Percentiles rank a stretch among this genome's conserved stretches.
Conservation (phyloP, 2,888 invertebrate genomes). For the Rhopalosiphum nymphaeae region DNA sequence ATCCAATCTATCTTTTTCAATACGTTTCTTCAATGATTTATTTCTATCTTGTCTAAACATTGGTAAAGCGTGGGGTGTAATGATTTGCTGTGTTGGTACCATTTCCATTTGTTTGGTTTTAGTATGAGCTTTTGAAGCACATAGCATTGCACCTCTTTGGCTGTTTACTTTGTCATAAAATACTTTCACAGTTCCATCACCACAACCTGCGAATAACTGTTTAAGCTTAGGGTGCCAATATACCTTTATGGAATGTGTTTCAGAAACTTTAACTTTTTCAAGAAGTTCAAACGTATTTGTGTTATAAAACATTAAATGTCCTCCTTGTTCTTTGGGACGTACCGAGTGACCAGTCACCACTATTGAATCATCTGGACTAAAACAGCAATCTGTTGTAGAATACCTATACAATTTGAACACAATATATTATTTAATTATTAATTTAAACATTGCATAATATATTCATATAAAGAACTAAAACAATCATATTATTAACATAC, state of each 20-base stretch:
- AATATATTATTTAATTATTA: background rate
- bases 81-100: slow-evolving; percentile 90
- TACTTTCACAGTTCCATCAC: slow-evolving; percentile 89
- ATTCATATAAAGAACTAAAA: background rate
- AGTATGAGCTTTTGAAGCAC: slow-evolving; percentile 84
- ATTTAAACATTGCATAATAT: background rate
- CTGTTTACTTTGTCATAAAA: slow-evolving; percentile 92
- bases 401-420: slow-evolving; percentile 38
- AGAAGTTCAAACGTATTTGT: slow-evolving; percentile 82
- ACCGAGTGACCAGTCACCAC: slow-evolving; percentile 90
- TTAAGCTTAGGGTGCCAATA: slow-evolving; percentile 98
- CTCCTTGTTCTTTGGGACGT: slow-evolving; percentile 75
- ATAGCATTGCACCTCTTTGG: slow-evolving; percentile 90
- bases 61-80: slow-evolving; percentile 96
- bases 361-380: slow-evolving; percentile 93
- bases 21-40: slow-evolving; percentile 87
- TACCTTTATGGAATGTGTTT: slow-evolving; percentile 87
- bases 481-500: slow-evolving; percentile 72
- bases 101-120: slow-evolving; percentile 88
- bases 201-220: slow-evolving; percentile 93
- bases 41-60: slow-evolving; percentile 93
- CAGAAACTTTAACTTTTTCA: slow-evolving; percentile 81
- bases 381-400: slow-evolving; percentile 76
- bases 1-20: slow-evolving; percentile 91
- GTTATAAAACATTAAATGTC: slow-evolving; percentile 84